Evolutionary conservation across 30 jellyfish, hydroid and myxozoan species (phyloP).

Genomic region (Clytia hemisphaerica): DNA sequence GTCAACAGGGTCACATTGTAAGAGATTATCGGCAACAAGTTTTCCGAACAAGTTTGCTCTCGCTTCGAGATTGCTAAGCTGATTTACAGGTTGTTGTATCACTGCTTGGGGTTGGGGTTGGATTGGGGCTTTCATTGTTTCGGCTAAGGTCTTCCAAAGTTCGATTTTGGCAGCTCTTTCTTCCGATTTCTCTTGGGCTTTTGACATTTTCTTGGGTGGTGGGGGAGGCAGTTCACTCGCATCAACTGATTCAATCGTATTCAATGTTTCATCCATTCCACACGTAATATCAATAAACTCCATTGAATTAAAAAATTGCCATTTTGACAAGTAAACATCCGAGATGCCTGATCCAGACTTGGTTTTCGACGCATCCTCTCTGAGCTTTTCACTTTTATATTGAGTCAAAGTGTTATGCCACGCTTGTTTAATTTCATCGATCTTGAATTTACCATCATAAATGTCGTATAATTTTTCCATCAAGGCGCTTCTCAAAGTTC

Average conservation of each 20-base stretch:
- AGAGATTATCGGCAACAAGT: slow-evolving; percentile 20
- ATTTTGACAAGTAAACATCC: neutral
- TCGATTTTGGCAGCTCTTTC: slow-evolving; percentile 25
- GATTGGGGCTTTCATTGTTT: slow-evolving; percentile 13
- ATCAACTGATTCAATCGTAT: slow-evolving; percentile 13
- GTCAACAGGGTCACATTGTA: slow-evolving; percentile 20
- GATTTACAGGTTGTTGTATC: neutral
- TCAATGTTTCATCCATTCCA: slow-evolving; percentile 9
- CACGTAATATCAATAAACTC: slow-evolving; percentile 30
- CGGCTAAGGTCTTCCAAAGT: slow-evolving; percentile 25
- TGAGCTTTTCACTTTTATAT: no score
- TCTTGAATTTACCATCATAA: no score
- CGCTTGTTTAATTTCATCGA: no score
- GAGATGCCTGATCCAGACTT: slow-evolving; percentile 24
- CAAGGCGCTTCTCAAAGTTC: no score
- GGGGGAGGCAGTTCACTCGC: slow-evolving; percentile 5
- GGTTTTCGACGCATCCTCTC: slow-evolving; percentile 24
- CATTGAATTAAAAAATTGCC: slow-evolving; percentile 20
- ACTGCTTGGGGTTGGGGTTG: no score
- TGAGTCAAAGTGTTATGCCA: no score
- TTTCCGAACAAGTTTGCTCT: slow-evolving; percentile 23
- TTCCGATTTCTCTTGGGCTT: slow-evolving; percentile 5
- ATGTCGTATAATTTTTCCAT: no score
- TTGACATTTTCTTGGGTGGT: slow-evolving; percentile 20
- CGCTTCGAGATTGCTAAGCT: no score